Evolutionary conservation across 2,888 invertebrate genomes (phyloP), one percentile per base, ranked within the genome.

Genomic region (Volucella zonaria): DNA sequence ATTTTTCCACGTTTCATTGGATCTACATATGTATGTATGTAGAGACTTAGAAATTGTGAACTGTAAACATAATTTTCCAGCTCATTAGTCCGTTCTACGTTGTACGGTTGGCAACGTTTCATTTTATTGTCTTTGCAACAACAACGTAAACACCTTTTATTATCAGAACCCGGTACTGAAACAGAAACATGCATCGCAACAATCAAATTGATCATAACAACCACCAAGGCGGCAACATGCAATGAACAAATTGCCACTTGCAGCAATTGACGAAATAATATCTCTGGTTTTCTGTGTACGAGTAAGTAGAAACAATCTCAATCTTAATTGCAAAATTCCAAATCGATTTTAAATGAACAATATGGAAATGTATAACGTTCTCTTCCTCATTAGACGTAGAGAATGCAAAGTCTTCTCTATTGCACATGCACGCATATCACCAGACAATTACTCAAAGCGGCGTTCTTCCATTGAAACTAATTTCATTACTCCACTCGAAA

Each of bases 391-490:
- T n/a, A 31, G 42, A 31, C n/a, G 31, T 47, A 18, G 52, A 23
- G 40, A 40, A 18, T 15, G 47, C 23, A 66, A 31, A 15, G 14
- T 45, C 51, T 43, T 43, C 11, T 47, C 12, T 67, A 58, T 40
- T 75, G 42, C 58, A 49, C 23, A 51, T 51, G 56, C 68, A 77
- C 18, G 14, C 23, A 31, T 61, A 40, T 52, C 68, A 51, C 42
- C 61, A 68, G 56, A 23, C 51, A 47, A 45, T 51, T 38, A 42
- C 15, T 68, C 38, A 54, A 51, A 62, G 56, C 4, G 6, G 31
- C 31, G 31, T 31, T 62, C 61, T 31, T 62, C 61, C 47, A 52
- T 56, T 12, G 56, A 78, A 56, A 47, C 70, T 78, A 78, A 62
- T 78, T 78, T 52, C 31, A 49, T 52, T 49, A 15, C 15, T 14